Base-by-base conservation (phyloP, 2,797 vertebrate species). In the Chromis chromis region DNA sequence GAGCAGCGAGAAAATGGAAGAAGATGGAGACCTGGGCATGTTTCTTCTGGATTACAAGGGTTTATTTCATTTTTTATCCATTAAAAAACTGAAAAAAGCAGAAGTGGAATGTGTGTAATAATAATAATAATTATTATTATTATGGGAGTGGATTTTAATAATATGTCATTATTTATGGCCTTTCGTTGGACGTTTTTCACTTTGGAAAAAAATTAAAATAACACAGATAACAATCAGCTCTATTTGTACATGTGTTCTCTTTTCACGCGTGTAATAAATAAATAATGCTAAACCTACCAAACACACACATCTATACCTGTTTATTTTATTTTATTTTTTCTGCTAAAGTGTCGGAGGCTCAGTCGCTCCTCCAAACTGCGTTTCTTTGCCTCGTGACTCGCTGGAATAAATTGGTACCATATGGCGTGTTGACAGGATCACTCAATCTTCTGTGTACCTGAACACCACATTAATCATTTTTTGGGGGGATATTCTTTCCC, bases 381-480 rank as follows among this genome's bases (percentile, higher is more conserved):
- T n/a, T n/a, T n/a, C n/a, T 93, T 94, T 91, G 92, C 93, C 93
- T 93, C 91, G 92, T 91, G 89, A n/a, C 90, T 94, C 86, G 91
- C 92, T 82, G 89, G 92, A 94, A 94, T 94, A 95, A 95, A 95
- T 94, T 94, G 93, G 92, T 93, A 94, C 93, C 94, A 95, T 95
- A 95, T 95, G 95, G 93, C 86, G 86, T 82, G 90, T 93, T 94
- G 94, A 95, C 94, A 95, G 94, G 91, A 95, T 94, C 94, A 93
- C 93, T 94, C 94, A 94, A 95, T 95, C 94, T 95, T 95, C 92
- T 93, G 91, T 93, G 92, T 93, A 95, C 93, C 94, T 94, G 92
- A 94, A 94, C 93, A 95, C 92, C 93, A 93, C 94, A 95, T 94
- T 95, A 94, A 95, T 95, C 94, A 94, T 94, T 95, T 93, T 94